Conservation (phyloP, 64 coral and sea anemone genomes). For the Trachythela sp. region DNA sequence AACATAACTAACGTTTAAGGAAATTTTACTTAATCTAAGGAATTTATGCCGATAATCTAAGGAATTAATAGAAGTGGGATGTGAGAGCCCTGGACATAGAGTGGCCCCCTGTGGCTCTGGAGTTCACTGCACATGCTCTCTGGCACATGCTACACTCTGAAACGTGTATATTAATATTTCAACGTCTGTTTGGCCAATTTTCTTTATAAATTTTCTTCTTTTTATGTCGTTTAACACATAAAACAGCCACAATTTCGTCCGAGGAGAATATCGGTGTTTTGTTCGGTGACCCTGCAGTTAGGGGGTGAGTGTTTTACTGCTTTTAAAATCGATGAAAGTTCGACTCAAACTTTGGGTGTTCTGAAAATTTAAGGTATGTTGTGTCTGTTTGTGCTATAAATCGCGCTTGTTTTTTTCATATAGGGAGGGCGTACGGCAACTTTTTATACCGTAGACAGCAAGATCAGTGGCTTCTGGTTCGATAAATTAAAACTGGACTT, state of each 20-base stretch:
- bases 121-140: too few relatives aligned
- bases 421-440: conserved; percentile 8
- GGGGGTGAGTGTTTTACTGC: not conserved
- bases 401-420: not conserved
- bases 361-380: not conserved
- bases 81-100: too few relatives aligned
- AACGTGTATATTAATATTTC: too few relatives aligned
- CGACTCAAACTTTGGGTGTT: not conserved
- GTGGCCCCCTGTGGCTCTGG: too few relatives aligned
- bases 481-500: conserved; percentile 17
- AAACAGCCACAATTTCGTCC: not conserved
- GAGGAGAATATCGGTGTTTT: not conserved
- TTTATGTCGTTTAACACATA: not conserved
- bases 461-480: conserved; percentile 10
- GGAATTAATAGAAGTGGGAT: too few relatives aligned
- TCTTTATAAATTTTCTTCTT: not conserved
- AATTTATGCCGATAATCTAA: too few relatives aligned
- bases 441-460: not conserved
- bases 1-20: too few relatives aligned
- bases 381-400: not conserved
- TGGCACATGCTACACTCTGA: too few relatives aligned
- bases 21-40: too few relatives aligned
- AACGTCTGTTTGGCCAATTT: too few relatives aligned
- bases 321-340: not conserved
- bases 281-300: conserved; percentile 4